Base-by-base conservation (phyloP, 2,888 invertebrate species). In the Calameuta pallipes region DNA sequence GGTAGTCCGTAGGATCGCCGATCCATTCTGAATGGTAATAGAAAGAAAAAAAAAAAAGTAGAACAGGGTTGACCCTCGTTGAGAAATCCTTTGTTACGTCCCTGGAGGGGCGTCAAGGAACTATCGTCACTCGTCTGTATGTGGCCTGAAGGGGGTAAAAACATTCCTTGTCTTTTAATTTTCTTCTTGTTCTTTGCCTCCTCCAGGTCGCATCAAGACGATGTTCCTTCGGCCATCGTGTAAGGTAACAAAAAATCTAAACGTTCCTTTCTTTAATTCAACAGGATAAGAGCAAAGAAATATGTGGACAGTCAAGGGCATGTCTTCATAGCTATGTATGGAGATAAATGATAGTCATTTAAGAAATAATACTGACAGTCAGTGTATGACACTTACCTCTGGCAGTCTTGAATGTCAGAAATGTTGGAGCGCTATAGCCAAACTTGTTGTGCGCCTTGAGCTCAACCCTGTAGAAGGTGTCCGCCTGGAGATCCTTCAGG, bases 361-460 rank as follows among this genome's bases (percentile, higher is more conserved):
- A 15, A 2, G 56, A 56, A 56, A 9, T 9, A 56, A 1, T 71
- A 30, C 71, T 0, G 31, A 71, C 11, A 56, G 23, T 56, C 56
- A 30, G 30, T 34, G 30, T 1, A 30, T 34, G 30, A 76, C 93
- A 94, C 96, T 96, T 95, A 97, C 97, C 97, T 94, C 95, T 94
- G 88, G 96, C 95, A 12, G 98, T 98, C 93, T 95, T 96, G 91
- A 98, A 94, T 90, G 95, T 94, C 85, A 97, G 94, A 89, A 95
- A 94, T 71, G 96, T 95, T 1, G 97, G 95, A 80, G 94, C 93
- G 87, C 98, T 97, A 92, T 93, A 95, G 79, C 98, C 98, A 82
- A 98, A 96, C 35, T 94, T 92, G 92, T 98, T 98, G 91, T 96
- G 96, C 73, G 98, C 98, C 84, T 95, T 93, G 79, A 98, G 93